Percentiles rank a stretch among this genome's conserved stretches.
Conservation (phyloP, 2,113 vertebrate genomes). For the Leuciscus idus region DNA sequence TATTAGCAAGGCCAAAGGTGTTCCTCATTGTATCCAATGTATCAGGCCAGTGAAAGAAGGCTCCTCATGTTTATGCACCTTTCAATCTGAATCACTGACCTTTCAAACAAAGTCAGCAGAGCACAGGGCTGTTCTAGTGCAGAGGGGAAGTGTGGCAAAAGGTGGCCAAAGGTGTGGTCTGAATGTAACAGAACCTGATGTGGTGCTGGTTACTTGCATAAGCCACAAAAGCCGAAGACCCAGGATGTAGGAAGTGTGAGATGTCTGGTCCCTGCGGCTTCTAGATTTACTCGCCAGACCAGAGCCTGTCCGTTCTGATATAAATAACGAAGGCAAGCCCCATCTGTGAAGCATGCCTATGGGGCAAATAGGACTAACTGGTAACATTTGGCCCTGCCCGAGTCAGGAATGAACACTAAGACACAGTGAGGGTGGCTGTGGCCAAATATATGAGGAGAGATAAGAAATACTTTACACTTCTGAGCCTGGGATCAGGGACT, state of each 20-base stretch:
- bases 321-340: constrained; percentile 47
- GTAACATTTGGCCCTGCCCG: constrained; percentile 24
- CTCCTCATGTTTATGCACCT: constrained; percentile 46
- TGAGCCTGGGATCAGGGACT: not conserved
- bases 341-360: constrained; percentile 40
- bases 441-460: constrained; percentile 36
- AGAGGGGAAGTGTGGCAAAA: constrained; percentile 19
- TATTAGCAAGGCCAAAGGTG: constrained; percentile 27
- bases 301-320: constrained; percentile 59
- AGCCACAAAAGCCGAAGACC: constrained; percentile 42
- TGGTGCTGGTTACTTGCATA: constrained; percentile 40
- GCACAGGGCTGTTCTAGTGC: constrained; percentile 16
- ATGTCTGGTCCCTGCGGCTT: constrained; percentile 52
- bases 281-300: constrained; percentile 61
- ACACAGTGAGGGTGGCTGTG: constrained; percentile 29
- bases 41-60: constrained; percentile 32
- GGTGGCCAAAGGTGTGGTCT: constrained; percentile 1
- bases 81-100: constrained; percentile 45
- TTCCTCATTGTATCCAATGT: constrained; percentile 36
- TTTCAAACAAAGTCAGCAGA: constrained; percentile 52
- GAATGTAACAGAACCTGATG: constrained; percentile 36
- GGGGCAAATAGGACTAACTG: constrained; percentile 44
- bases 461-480: not conserved
- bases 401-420: constrained; percentile 7
- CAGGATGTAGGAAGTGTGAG: constrained; percentile 48